Evolutionary conservation across 2,797 vertebrate genomes (phyloP).

Genomic region (Selene dorsalis): DNA sequence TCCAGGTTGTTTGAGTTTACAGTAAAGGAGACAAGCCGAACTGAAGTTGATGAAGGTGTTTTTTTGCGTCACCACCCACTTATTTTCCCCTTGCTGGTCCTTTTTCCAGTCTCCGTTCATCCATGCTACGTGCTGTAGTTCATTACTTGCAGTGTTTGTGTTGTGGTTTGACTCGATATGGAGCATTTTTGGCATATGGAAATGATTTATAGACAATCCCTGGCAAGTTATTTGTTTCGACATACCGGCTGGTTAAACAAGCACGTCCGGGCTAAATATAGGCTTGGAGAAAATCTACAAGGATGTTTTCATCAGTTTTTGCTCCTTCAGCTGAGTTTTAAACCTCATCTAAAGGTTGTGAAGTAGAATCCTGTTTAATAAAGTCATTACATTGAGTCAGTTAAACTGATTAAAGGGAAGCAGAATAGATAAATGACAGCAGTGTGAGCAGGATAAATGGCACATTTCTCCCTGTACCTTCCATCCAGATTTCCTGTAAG

Average conservation of each 20-base stretch:
- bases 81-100: conserved; percentile 20
- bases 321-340: conserved; percentile 23
- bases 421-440: not conserved
- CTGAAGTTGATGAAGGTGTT: conserved; percentile 60
- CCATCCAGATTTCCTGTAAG: not conserved
- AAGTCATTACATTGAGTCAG: not conserved
- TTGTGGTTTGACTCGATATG: conserved; percentile 58
- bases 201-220: conserved; percentile 72
- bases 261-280: conserved; percentile 73
- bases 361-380: conserved; percentile 28
- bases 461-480: not conserved
- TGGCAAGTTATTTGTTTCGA: conserved; percentile 66
- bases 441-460: conserved; percentile 17
- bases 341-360: conserved; percentile 10
- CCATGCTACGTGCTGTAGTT: conserved; percentile 8
- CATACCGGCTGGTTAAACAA: conserved; percentile 71
- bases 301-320: conserved; percentile 51
- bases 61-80: conserved; percentile 17
- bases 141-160: conserved; percentile 47
- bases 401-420: not conserved
- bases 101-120: conserved; percentile 25
- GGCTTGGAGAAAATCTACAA: conserved; percentile 41
- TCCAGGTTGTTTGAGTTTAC: conserved; percentile 72
- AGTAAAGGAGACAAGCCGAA: conserved; percentile 48
- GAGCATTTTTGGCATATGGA: conserved; percentile 71